phyloP scores from a whole-genome alignment of 2,888 invertebrate species.

The Cyclophora albipunctata region DNA sequence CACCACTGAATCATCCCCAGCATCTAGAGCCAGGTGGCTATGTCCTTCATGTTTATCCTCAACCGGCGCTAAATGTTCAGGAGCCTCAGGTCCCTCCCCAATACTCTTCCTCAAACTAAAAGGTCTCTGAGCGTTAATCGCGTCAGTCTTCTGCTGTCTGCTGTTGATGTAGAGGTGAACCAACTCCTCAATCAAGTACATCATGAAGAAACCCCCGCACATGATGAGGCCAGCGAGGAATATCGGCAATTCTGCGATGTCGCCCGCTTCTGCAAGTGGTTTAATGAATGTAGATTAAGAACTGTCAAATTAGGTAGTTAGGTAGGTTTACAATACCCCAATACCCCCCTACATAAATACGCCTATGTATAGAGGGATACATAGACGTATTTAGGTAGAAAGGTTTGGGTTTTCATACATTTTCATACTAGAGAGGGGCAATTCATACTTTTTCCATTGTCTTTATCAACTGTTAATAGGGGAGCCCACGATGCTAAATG shows the following conservation, averaged over 20 bases:
- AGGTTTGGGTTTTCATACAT: no score
- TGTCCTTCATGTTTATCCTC: slow-evolving; percentile 35
- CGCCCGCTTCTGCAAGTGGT: slow-evolving; percentile 40
- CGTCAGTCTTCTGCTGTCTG: slow-evolving; percentile 51
- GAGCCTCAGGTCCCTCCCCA: slow-evolving; percentile 24
- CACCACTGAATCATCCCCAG: slow-evolving; percentile 55
- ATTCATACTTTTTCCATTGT: no score
- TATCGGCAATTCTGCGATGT: slow-evolving; percentile 73
- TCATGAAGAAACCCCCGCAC: slow-evolving; percentile 84
- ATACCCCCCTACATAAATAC: neutral
- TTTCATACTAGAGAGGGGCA: no score
- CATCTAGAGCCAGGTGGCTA: slow-evolving; percentile 39
- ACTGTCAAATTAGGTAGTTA: neutral
- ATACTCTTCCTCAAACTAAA: slow-evolving; percentile 59
- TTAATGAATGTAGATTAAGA: neutral
- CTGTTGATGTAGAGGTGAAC: slow-evolving; percentile 81
- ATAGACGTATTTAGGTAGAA: neutral
- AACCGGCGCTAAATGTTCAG: slow-evolving; percentile 8
- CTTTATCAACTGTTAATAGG: no score
- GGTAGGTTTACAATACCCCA: neutral
- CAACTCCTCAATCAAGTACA: slow-evolving; percentile 85
- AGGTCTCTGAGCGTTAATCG: slow-evolving; percentile 45
- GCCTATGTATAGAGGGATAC: neutral
- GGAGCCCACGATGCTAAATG: no score
- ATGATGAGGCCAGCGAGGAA: slow-evolving; percentile 83